Conservation (phyloP, 2,888 invertebrate species). For the Drosophila neonasuta region DNA sequence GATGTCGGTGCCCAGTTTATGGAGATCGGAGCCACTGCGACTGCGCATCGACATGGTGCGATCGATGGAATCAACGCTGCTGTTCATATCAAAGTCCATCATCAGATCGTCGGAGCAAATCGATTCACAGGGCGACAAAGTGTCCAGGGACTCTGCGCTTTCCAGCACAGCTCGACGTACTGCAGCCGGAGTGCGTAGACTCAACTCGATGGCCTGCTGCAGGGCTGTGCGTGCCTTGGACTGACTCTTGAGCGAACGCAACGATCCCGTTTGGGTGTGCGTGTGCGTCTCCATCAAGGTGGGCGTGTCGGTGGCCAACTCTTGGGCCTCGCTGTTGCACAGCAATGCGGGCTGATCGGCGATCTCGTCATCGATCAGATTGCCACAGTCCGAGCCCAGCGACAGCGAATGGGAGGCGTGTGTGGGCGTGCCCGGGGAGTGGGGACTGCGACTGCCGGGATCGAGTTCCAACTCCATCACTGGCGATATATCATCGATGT, state of each 20-base stretch:
- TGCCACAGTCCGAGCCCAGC: constrained; percentile 87
- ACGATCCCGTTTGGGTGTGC: constrained; percentile 81
- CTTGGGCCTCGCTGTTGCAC: constrained; percentile 86
- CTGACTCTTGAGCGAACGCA: constrained; percentile 76
- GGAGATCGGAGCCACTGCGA: constrained; percentile 83
- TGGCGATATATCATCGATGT: constrained; percentile 82
- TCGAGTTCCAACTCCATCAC: constrained; percentile 81
- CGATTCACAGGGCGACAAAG: constrained; percentile 91
- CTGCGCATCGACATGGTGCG: constrained; percentile 80
- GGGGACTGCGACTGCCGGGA: constrained; percentile 81
- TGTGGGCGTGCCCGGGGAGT: constrained; percentile 90
- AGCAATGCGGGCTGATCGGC: constrained; percentile 93
- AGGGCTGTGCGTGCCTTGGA: constrained; percentile 79
- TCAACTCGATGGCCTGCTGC: constrained; percentile 82
- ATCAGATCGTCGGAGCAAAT: constrained; percentile 94
- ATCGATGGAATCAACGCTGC: constrained; percentile 82
- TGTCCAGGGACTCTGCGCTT: constrained; percentile 89
- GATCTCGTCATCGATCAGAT: constrained; percentile 93
- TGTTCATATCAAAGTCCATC: constrained; percentile 89
- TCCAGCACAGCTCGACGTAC: constrained; percentile 83
- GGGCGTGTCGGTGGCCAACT: constrained; percentile 81
- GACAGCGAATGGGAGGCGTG: constrained; percentile 90
- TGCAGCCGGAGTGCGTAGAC: constrained; percentile 80
- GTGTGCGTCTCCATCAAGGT: constrained; percentile 82
- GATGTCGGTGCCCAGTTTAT: constrained; percentile 82